phyloP scores from a whole-genome alignment of 2,113 vertebrate genomes.

The Planiliza haematocheilus region DNA sequence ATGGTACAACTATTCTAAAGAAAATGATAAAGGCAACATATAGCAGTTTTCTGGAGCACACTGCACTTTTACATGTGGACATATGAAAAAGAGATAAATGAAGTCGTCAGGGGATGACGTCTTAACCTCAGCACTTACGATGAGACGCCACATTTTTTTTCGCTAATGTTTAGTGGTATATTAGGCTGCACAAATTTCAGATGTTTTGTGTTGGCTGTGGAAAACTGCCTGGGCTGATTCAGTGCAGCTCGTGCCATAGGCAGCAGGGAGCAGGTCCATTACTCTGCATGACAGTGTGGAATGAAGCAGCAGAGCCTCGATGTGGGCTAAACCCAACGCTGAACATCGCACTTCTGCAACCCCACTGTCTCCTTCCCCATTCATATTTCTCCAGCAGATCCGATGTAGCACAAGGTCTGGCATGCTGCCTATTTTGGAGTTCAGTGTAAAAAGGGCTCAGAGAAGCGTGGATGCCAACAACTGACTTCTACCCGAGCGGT shows the following conservation, averaged over 20 bases:
- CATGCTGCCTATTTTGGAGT: conserved; percentile 42
- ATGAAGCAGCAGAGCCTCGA: conserved; percentile 65
- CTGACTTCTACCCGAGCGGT: conserved; percentile 38
- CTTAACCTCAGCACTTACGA: conserved; percentile 30
- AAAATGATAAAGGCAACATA: conserved; percentile 58
- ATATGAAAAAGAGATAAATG: conserved; percentile 11
- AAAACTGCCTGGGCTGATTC: conserved; percentile 48
- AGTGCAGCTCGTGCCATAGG: conserved; percentile 61
- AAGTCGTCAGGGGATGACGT: conserved; percentile 33
- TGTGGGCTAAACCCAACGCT: conserved; percentile 64
- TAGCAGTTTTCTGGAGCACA: conserved; percentile 46
- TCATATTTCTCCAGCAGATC: conserved; percentile 55
- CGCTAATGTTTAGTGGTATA: conserved; percentile 44
- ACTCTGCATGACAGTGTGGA: conserved; percentile 71
- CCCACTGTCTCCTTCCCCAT: conserved; percentile 45
- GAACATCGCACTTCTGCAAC: conserved; percentile 58
- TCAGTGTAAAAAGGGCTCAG: conserved; percentile 43
- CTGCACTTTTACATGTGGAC: conserved; percentile 45
- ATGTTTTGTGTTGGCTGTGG: conserved; percentile 43
- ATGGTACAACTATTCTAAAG: conserved; percentile 47
- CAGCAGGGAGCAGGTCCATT: conserved; percentile 69
- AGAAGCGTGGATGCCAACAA: conserved; percentile 55
- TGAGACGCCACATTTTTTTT: conserved; percentile 32
- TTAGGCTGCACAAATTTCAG: conserved; percentile 44
- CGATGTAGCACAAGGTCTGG: conserved; percentile 59